Percentiles rank a stretch among this genome's conserved stretches.
These are phyloP conservation scores for Philopotamus ludificatus DNA, from an alignment of 1,140 invertebrate genomes.

Conservation along the genomic window DNA sequence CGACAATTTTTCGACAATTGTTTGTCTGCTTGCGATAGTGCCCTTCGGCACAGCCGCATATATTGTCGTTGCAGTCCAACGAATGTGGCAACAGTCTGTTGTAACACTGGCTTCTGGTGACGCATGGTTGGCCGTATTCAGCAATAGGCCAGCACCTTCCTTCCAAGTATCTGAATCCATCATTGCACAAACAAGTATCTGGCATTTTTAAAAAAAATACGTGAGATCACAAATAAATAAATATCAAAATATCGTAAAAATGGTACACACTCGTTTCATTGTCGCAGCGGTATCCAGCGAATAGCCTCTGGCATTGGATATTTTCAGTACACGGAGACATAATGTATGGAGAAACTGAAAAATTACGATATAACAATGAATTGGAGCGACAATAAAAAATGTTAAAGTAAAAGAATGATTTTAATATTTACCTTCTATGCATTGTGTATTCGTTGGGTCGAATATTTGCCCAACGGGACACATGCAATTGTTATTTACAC, in stretches of 20 bases:
- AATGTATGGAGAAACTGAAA: neutral
- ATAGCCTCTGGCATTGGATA: conserved; percentile 8
- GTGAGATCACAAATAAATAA: neutral
- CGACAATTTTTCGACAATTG: conserved; percentile 13
- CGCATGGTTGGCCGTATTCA: neutral
- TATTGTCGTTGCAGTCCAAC: conserved; percentile 6
- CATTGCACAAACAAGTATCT: conserved; percentile 1
- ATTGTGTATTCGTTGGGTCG: neutral
- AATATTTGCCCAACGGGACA: conserved; percentile 4
- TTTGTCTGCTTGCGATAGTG: conserved; percentile 3
- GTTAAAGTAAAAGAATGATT: neutral
- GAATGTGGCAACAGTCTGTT: neutral
- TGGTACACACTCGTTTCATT: neutral
- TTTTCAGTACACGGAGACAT: neutral
- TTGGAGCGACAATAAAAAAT: neutral
- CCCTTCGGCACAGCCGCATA: neutral
- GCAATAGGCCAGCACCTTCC: conserved; percentile 12
- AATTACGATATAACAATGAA: neutral
- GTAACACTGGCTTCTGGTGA: conserved; percentile 1
- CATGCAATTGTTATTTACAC: neutral
- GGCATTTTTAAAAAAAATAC: neutral
- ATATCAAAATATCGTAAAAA: neutral
- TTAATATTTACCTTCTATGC: conserved; percentile 3
- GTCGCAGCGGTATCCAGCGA: neutral
- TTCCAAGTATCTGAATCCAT: conserved; percentile 10